Percentiles rank a stretch among this genome's conserved stretches.
Conservation (phyloP, 1,140 invertebrate species). For the Sesamia nonagrioides region DNA sequence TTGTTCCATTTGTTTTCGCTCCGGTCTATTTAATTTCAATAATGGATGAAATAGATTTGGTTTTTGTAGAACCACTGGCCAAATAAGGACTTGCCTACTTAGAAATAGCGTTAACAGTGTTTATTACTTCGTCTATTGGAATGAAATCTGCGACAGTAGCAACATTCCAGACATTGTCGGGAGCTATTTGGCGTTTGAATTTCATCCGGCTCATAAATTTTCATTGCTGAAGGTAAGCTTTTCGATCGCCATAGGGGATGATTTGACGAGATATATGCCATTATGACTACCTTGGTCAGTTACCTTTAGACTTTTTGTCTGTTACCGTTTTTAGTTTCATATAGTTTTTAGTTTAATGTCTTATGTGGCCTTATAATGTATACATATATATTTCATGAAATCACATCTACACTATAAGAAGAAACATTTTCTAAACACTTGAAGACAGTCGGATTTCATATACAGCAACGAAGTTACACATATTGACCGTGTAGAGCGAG, state of each 20-base stretch:
- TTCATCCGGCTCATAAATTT: conserved; percentile 2
- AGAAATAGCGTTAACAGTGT: background rate
- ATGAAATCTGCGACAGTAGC: background rate
- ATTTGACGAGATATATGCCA: background rate
- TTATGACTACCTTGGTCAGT: no score
- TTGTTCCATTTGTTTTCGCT: background rate
- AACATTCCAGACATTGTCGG: background rate
- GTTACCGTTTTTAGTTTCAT: no score
- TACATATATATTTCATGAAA: no score
- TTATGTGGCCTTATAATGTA: no score
- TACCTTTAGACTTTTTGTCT: no score
- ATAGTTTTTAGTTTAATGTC: no score
- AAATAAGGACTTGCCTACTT: background rate
- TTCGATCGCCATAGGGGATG: background rate
- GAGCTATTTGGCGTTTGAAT: background rate
- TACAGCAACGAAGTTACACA: no score
- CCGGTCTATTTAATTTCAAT: background rate
- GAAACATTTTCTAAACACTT: no score
- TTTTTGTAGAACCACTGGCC: background rate
- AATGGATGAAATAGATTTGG: background rate
- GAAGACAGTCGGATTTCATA: no score
- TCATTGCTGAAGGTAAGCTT: background rate
- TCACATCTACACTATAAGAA: no score
- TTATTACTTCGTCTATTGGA: background rate
- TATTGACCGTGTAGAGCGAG: no score